Base-by-base conservation (phyloP, 1,140 invertebrate species). In the Pseudomyrmex gracilis region DNA sequence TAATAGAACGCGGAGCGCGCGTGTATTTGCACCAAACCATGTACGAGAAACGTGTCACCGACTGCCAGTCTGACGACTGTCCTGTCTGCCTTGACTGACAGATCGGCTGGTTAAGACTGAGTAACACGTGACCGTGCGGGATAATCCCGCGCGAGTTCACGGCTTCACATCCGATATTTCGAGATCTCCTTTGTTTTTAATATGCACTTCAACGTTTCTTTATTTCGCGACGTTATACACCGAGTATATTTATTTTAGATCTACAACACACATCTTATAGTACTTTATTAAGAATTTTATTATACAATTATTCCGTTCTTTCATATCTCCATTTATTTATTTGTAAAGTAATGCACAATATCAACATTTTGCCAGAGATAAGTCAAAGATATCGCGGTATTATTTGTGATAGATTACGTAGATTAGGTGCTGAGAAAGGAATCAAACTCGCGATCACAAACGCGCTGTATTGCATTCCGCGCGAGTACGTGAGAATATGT, bases 1-100 rank as follows among this genome's bases (percentile, higher is more conserved):
- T 94, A 93, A 94, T 94, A 93, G 92, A 93, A 93, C 86, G 77
- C 78, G 45, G 22, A 68, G 66, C 49, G 43, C 63, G 73, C 73
- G 68, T 70, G 86, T 84, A 87, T 87, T 87, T 83, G 85, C 73
- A 74, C 85, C 73, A 82, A 78, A 47, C 53, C 55, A 51, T 77
- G 85, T 73, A 86, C 82, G 68, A 34, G 34, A 86, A 87, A 84
- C 85, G 82, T 84, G 86, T 87, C 86, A 87, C 86, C 76, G 86
- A 57, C 85, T 87, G 85, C 85, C 85, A 84, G 60, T 73, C 68
- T 53, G 17, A 34, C 68, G 85, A 84, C 85, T 80, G 85, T 68
- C 82, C 53, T 34, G 51, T 49, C 63, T 87, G 86, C 83, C 82
- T 0, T 87, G 86, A 87, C 86, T 87, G 86, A 87, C 86, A 84